Conservation (phyloP, 2,888 invertebrate species). For the Isoperla grammatica region DNA sequence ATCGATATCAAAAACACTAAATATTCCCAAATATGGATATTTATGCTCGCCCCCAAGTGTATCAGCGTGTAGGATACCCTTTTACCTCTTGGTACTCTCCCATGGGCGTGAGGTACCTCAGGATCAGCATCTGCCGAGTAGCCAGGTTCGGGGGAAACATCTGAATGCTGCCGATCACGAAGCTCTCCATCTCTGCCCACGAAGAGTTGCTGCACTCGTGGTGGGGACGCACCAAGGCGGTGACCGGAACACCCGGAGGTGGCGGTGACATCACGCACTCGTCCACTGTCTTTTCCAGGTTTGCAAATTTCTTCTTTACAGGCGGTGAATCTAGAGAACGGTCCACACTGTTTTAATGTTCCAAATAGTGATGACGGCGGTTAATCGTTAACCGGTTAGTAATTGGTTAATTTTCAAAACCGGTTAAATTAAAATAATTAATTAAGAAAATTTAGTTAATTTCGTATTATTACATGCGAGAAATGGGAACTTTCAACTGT, state of each 20-base stretch:
- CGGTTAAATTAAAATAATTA: no score
- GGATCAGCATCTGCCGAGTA: slow-evolving; percentile 86
- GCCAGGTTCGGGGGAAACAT: slow-evolving; percentile 84
- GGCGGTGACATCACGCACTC: slow-evolving; percentile 27
- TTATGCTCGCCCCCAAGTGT: neutral
- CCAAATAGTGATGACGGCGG: no score
- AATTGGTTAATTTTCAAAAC: no score
- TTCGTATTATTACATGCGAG: no score
- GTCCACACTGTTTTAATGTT: no score
- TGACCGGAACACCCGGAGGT: slow-evolving; percentile 9
- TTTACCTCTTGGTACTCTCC: slow-evolving; percentile 94
- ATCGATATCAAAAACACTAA: no score
- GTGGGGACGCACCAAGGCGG: slow-evolving; percentile 6
- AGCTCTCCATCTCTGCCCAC: slow-evolving; percentile 86
- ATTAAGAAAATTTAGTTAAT: no score
- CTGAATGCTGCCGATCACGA: slow-evolving; percentile 83
- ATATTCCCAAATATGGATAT: no score
- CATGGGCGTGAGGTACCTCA: slow-evolving; percentile 92
- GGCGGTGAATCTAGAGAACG: no score
- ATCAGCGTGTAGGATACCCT: slow-evolving; percentile 14
- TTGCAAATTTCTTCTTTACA: no score
- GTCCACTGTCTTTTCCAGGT: slow-evolving; percentile 3
- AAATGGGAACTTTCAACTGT: no score
- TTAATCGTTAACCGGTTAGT: no score
- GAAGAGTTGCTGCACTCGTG: slow-evolving; percentile 74